Evolutionary conservation across 2,888 invertebrate species (phyloP).

Genomic region (Actias luna): DNA sequence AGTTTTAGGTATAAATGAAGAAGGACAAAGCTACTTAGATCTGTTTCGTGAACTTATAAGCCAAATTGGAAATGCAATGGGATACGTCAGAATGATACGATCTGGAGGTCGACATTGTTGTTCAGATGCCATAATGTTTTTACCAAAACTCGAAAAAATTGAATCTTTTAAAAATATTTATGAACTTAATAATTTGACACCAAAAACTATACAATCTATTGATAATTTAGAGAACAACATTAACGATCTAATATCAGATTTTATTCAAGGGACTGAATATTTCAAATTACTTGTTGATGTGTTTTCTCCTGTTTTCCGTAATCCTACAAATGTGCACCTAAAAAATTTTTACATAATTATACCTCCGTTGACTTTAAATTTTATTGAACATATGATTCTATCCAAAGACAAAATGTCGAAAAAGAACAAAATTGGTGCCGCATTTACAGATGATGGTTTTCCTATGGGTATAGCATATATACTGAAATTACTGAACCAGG

Average conservation of each 20-base stretch:
- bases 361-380: slow-evolving; percentile 96
- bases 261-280: slow-evolving; percentile 94
- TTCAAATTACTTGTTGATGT: slow-evolving; percentile 95
- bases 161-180: slow-evolving; percentile 83
- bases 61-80: slow-evolving; percentile 98
- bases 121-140: slow-evolving; percentile 93
- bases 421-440: slow-evolving; percentile 92
- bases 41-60: slow-evolving; percentile 95
- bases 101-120: slow-evolving; percentile 97
- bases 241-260: slow-evolving; percentile 89
- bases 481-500: slow-evolving; percentile 93
- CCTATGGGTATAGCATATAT: slow-evolving; percentile 97
- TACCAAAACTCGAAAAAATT: slow-evolving; percentile 88
- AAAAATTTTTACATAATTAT: slow-evolving; percentile 96
- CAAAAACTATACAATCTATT: slow-evolving; percentile 84
- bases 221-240: slow-evolving; percentile 90
- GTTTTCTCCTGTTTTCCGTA: slow-evolving; percentile 93
- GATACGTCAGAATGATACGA: slow-evolving; percentile 95
- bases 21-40: slow-evolving; percentile 94
- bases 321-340: slow-evolving; percentile 93
- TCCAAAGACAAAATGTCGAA: slow-evolving; percentile 96
- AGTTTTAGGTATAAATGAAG: slow-evolving; percentile 90
- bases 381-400: slow-evolving; percentile 94
- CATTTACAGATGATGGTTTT: slow-evolving; percentile 99
- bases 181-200: slow-evolving; percentile 81